Evolutionary conservation across 2,888 invertebrate genomes (phyloP).

Genomic region (Coleophora flavipennella): DNA sequence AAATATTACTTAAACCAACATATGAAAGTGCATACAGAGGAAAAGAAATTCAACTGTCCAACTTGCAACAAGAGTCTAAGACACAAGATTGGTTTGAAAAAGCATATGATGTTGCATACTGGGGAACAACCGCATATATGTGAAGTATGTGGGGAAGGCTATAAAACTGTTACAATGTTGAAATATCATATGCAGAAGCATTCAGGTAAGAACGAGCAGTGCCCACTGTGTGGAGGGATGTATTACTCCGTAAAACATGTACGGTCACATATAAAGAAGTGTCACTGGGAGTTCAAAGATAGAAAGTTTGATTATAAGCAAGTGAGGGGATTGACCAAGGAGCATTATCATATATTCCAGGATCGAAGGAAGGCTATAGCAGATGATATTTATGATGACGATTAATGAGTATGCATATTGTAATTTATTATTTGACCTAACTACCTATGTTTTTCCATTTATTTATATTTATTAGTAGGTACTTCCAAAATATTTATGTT

Average conservation of each 20-base stretch:
- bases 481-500: too few species aligned
- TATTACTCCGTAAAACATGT: conserved; percentile 17
- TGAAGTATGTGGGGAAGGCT: neutral
- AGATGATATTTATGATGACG: conserved; percentile 4
- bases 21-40: conserved; percentile 16
- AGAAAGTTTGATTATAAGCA: conserved; percentile 18
- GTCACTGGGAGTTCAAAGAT: conserved; percentile 19
- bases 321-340: conserved; percentile 15
- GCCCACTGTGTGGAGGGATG: conserved; percentile 5
- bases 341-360: conserved; percentile 21
- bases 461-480: too few species aligned
- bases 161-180: too few species aligned
- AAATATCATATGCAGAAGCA: too few species aligned
- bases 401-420: too few species aligned
- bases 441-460: too few species aligned
- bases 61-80: neutral
- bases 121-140: neutral
- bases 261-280: conserved; percentile 21
- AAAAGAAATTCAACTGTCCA: neutral
- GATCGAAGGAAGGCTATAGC: conserved; percentile 20
- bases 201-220: too few species aligned
- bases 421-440: too few species aligned
- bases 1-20: neutral
- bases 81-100: neutral
- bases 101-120: neutral